Base-by-base conservation (phyloP, 2,797 vertebrate genomes). In the Cossypha dichroa region DNA sequence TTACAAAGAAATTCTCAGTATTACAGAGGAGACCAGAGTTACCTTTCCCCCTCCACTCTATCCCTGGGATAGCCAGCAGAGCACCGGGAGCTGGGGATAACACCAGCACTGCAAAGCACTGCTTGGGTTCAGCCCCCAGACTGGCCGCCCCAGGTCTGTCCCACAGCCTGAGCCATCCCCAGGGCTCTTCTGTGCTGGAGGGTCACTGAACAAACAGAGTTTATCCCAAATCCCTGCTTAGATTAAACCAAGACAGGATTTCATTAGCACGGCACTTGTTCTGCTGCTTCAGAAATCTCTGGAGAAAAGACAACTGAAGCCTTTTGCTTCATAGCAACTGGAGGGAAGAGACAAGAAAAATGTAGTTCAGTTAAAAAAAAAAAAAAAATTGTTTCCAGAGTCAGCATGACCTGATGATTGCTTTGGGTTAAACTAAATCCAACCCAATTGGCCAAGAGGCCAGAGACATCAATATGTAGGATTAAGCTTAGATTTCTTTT, bases 361-460 rank as follows among this genome's bases (percentile, higher is more conserved):
- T 92, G 82, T 16, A 36, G 67, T 49, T 88, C 62, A 22, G 49
- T 31, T 76, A 72, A 75, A 85, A 85, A 80, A 52, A 85, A 85
- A 52, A 51, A 18, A 52, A 45, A 83, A 90, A 77, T 46, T 81
- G 58, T 88, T 96, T 97, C 79, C 95, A 93, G 89, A 93, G 87
- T 73, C 36, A 10, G 81, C 4, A 0, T 66, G 86, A 93, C 94
- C 94, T 83, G 85, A 78, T 21, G 63, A 91, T 91, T 94, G 69
- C 87, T 91, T 90, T 93, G 66, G 79, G 85, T 94, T 90, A 94
- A 95, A 49, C 36, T 69, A 92, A 88, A 96, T 80, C 89, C 73
- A 88, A 33, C 59, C 73, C 58, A 81, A 88, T 51, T 52, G 73
- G 73, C 85, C 69, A 84, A 68, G 87, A 91, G 69, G 54, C 72